A percentile compares a stretch with the other conserved stretches of the same genome.
Conservation (phyloP, 2,888 invertebrate genomes). For the Hyles lineata region DNA sequence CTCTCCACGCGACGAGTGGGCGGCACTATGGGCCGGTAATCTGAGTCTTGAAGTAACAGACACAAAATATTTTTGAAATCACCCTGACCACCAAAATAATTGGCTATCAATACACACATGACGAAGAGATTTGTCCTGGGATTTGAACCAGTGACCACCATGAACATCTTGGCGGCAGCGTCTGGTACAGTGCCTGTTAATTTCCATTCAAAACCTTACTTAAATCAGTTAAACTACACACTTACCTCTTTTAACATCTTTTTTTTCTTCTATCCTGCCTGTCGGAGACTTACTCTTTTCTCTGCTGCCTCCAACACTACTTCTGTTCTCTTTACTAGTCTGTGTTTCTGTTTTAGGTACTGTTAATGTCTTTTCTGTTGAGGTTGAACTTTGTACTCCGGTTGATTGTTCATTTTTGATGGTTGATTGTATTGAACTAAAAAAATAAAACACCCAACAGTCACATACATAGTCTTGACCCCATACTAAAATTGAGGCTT, state of each 20-base stretch:
- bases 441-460: not conserved
- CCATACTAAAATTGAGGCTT: no score
- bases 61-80: not conserved
- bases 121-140: no score
- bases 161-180: no score
- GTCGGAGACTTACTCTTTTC: not conserved
- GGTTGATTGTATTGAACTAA: slow-evolving; percentile 14
- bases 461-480: no score
- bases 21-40: slow-evolving; percentile 67
- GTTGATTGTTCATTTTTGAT: not conserved
- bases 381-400: not conserved
- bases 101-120: no score
- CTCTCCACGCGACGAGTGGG: slow-evolving; percentile 69
- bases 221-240: no score
- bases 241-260: slow-evolving; percentile 8
- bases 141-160: no score
- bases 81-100: no score
- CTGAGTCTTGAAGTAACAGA: slow-evolving; percentile 51
- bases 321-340: not conserved
- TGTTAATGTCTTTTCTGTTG: not conserved
- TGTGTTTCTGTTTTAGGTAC: not conserved
- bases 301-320: not conserved
- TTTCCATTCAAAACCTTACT: no score
- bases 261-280: not conserved
- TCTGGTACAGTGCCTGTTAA: no score